phyloP scores from a whole-genome alignment of 2,888 invertebrate genomes.

The Galeruca laticollis region DNA sequence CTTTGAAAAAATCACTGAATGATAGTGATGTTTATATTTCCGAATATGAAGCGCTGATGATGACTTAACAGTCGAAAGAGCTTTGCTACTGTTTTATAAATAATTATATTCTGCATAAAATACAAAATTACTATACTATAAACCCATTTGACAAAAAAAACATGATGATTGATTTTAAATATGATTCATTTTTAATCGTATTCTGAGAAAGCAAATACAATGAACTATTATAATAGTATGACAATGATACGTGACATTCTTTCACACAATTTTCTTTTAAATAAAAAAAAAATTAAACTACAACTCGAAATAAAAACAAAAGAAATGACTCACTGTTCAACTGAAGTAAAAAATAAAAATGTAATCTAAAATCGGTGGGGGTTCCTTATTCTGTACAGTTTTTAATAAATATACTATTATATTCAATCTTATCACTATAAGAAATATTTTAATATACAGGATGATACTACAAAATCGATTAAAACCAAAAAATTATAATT shows the following conservation, averaged over 20 bases:
- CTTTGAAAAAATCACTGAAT: too few species aligned
- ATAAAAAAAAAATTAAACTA: slow-evolving; percentile 43
- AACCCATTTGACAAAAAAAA: too few species aligned
- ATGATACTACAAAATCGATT: not conserved
- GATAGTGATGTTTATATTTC: too few species aligned
- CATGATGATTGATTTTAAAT: not conserved
- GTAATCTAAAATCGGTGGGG: slow-evolving; percentile 45
- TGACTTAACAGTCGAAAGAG: too few species aligned
- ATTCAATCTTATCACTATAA: not conserved
- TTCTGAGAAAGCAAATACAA: slow-evolving; percentile 18
- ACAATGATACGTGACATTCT: slow-evolving; percentile 7
- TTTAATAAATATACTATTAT: too few species aligned
- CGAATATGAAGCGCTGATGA: too few species aligned
- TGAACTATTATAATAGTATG: slow-evolving; percentile 17
- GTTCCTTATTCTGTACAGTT: slow-evolving; percentile 52
- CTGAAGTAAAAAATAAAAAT: slow-evolving; percentile 50
- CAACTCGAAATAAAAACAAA: slow-evolving; percentile 50
- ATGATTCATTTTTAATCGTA: slow-evolving; percentile 6
- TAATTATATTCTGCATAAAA: too few species aligned
- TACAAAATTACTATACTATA: too few species aligned
- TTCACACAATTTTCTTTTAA: slow-evolving; percentile 27
- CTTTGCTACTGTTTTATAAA: too few species aligned
- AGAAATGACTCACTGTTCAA: slow-evolving; percentile 61
- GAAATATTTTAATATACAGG: not conserved
- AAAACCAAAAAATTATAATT: too few species aligned